Evolutionary conservation across 2,797 vertebrate genomes (phyloP).

Genomic region (Falco columbarius): DNA sequence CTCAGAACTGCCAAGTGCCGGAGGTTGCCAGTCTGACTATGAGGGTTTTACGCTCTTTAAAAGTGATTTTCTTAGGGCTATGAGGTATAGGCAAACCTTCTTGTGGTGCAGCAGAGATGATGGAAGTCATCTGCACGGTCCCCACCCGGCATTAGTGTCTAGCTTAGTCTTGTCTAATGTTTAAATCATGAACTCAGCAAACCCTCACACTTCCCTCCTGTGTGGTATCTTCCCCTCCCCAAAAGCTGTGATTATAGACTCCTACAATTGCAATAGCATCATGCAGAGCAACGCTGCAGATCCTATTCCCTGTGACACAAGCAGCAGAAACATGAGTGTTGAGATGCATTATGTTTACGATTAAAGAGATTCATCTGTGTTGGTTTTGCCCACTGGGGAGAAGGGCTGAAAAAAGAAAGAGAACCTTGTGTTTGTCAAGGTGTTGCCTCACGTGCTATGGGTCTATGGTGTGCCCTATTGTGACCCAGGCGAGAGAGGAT

Average conservation of each 20-base stretch:
- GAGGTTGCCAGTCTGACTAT: not conserved
- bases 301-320: not conserved
- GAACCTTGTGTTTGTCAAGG: not conserved
- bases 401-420: not conserved
- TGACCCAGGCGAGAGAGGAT: not conserved
- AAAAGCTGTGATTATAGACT: not conserved
- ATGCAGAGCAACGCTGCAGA: not conserved
- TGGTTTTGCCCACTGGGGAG: not conserved
- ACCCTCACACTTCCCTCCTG: not conserved
- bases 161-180: not conserved
- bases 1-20: not conserved
- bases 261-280: not conserved
- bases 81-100: not conserved
- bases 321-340: not conserved
- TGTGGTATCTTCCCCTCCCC: not conserved
- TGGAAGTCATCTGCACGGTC: not conserved
- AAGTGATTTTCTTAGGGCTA: not conserved
- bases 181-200: not conserved
- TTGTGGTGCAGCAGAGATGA: not conserved
- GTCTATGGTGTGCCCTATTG: fast-evolving
- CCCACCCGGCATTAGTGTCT: not conserved
- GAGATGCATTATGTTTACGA: not conserved
- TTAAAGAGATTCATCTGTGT: not conserved
- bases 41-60: not conserved
- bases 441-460: not conserved